phyloP scores from a whole-genome alignment of 2,113 vertebrate genomes.

The Cisticola juncidis region DNA sequence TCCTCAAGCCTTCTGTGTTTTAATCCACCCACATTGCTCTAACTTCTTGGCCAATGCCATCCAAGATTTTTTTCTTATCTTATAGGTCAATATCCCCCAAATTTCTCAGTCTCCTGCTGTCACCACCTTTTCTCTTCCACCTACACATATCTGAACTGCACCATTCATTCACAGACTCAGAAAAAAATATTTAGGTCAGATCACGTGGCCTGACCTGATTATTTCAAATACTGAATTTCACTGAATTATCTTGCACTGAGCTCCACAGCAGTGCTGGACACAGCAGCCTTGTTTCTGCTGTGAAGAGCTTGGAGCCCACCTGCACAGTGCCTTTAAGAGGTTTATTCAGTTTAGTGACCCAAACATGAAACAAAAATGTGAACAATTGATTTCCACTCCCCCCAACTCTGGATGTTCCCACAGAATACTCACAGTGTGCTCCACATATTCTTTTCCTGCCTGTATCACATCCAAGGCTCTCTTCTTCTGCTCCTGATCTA shows the following conservation, averaged over 20 bases:
- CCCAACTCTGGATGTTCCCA: not conserved
- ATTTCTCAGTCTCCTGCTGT: not conserved
- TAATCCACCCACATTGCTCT: not conserved
- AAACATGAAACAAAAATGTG: not conserved
- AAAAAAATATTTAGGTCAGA: slow-evolving; percentile 29
- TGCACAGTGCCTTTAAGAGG: not conserved
- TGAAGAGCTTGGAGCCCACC: not conserved
- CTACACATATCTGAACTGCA: not conserved
- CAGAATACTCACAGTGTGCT: slow-evolving; percentile 87
- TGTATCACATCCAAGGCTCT: slow-evolving; percentile 94
- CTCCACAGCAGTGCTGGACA: not conserved
- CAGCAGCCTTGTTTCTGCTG: not conserved
- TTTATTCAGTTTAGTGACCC: not conserved
- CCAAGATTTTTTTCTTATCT: not conserved
- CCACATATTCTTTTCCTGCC: slow-evolving; percentile 94
- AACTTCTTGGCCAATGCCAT: not conserved
- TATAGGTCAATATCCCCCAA: not conserved
- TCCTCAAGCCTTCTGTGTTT: not conserved
- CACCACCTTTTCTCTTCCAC: slow-evolving; percentile 12
- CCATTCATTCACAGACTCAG: not conserved
- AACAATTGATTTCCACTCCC: not conserved
- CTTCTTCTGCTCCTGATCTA: slow-evolving; percentile 97
- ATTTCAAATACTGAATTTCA: slow-evolving; percentile 19
- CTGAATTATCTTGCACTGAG: not conserved
- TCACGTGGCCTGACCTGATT: slow-evolving; percentile 1